Percentiles rank a stretch among this genome's conserved stretches.
Conservation (phyloP, 30 jellyfish, hydroid and myxozoan species). For the Hydractinia symbiolongicarpus region DNA sequence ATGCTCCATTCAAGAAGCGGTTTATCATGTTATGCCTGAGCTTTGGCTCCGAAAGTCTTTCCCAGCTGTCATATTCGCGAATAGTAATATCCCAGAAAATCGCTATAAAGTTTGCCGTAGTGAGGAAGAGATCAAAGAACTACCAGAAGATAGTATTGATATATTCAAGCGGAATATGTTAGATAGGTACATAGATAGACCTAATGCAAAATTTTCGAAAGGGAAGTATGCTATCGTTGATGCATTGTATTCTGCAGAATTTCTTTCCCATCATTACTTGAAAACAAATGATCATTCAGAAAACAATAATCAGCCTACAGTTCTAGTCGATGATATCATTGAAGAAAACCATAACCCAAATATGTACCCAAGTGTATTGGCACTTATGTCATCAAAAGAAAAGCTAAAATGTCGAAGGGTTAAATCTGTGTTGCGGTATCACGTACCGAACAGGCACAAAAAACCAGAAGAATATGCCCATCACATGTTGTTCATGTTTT, state of each 20-base stretch:
- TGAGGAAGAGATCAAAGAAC: conserved; percentile 3
- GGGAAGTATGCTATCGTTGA: conserved; percentile 4
- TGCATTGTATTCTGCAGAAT: conserved; percentile 6
- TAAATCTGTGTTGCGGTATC: background rate
- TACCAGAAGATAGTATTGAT: background rate
- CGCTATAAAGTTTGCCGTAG: conserved; percentile 1
- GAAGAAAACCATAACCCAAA: background rate
- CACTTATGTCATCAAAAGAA: background rate
- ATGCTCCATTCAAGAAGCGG: background rate
- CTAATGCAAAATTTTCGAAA: background rate
- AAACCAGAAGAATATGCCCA: conserved; percentile 17
- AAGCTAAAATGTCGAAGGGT: background rate
- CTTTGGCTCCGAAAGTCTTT: background rate
- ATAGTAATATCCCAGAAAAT: conserved; percentile 14
- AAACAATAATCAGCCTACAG: background rate
- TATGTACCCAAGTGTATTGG: background rate
- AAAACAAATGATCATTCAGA: background rate
- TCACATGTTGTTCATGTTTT: conserved; percentile 15
- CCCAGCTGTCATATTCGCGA: background rate
- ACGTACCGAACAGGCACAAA: background rate
- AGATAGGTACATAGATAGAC: conserved; percentile 5
- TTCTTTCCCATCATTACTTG: background rate
- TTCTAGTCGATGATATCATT: background rate
- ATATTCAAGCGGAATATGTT: background rate
- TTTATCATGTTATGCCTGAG: background rate